Conservation (phyloP, 2,888 invertebrate genomes). For the Arctia plantaginis region DNA sequence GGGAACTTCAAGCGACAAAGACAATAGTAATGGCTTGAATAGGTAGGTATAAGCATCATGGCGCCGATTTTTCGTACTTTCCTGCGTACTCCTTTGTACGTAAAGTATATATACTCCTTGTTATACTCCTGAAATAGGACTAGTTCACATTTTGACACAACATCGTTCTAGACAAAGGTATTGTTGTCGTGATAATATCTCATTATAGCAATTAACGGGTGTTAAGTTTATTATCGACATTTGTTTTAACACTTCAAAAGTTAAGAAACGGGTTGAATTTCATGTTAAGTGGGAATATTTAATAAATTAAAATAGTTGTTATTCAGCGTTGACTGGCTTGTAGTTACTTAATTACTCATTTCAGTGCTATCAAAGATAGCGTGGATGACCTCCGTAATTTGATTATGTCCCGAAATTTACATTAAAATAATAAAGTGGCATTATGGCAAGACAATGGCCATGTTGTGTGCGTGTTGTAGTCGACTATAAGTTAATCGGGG, state of each 20-base stretch:
- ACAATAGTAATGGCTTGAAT: slow-evolving; percentile 69
- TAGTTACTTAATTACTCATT: slow-evolving; percentile 52
- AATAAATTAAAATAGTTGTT: slow-evolving; percentile 52
- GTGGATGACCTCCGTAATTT: slow-evolving; percentile 70
- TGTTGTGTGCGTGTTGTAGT: slow-evolving; percentile 59
- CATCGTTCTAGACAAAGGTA: slow-evolving; percentile 27
- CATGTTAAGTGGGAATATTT: slow-evolving; percentile 35
- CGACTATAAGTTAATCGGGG: slow-evolving; percentile 67
- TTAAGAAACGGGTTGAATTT: slow-evolving; percentile 22
- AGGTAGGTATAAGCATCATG: slow-evolving; percentile 55
- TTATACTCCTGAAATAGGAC: slow-evolving; percentile 33
- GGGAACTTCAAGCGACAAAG: slow-evolving; percentile 73
- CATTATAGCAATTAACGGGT: slow-evolving; percentile 39
- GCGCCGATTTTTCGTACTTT: slow-evolving; percentile 55
- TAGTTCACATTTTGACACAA: slow-evolving; percentile 44
- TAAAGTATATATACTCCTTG: slow-evolving; percentile 23
- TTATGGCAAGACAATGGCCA: slow-evolving; percentile 57
- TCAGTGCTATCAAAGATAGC: slow-evolving; percentile 56
- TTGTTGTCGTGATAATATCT: slow-evolving; percentile 34
- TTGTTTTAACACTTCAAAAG: slow-evolving; percentile 33
- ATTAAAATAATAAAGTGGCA: slow-evolving; percentile 65
- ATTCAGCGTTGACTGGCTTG: slow-evolving; percentile 62
- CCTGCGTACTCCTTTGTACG: slow-evolving; percentile 32
- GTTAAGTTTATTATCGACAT: slow-evolving; percentile 30
- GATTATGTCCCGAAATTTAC: slow-evolving; percentile 71